Evolutionary conservation across 2,113 vertebrate genomes (phyloP).

Genomic region (Ptilonorhynchus violaceus): DNA sequence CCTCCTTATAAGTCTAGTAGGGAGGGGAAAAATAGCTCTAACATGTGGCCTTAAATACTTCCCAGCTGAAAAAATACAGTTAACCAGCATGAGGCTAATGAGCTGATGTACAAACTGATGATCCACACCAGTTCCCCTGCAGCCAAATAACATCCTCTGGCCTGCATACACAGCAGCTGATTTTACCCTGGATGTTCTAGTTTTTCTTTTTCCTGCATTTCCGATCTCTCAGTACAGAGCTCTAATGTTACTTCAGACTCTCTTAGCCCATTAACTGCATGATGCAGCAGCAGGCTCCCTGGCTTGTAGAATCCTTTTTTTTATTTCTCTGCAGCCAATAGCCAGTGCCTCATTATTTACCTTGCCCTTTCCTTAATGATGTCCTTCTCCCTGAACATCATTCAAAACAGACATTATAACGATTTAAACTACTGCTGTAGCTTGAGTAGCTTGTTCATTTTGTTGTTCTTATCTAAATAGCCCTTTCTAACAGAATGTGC

Average conservation of each 20-base stretch:
- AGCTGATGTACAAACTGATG: slow-evolving; percentile 40
- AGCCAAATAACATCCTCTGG: slow-evolving; percentile 9
- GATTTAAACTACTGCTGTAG: neutral
- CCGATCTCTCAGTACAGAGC: neutral
- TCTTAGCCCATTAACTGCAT: neutral
- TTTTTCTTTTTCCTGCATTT: slow-evolving; percentile 3
- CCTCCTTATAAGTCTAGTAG: neutral
- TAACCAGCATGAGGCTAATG: slow-evolving; percentile 32
- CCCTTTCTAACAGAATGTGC: neutral
- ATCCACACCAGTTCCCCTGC: neutral
- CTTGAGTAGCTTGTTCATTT: neutral
- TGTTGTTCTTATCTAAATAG: neutral
- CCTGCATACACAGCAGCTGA: neutral
- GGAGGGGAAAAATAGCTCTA: slow-evolving; percentile 7
- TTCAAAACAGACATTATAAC: neutral
- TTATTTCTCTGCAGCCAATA: neutral
- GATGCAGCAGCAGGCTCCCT: neutral
- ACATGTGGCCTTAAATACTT: slow-evolving; percentile 23
- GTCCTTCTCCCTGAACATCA: neutral
- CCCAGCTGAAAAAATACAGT: slow-evolving; percentile 43
- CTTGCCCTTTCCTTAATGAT: slow-evolving; percentile 36
- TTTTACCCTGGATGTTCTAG: neutral
- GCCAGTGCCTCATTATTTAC: slow-evolving; percentile 21
- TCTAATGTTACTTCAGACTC: slow-evolving; percentile 6
- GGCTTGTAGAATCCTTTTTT: neutral